Evolutionary conservation across 2,888 invertebrate genomes (phyloP).

Genomic region (Trichogramma evanescens): DNA sequence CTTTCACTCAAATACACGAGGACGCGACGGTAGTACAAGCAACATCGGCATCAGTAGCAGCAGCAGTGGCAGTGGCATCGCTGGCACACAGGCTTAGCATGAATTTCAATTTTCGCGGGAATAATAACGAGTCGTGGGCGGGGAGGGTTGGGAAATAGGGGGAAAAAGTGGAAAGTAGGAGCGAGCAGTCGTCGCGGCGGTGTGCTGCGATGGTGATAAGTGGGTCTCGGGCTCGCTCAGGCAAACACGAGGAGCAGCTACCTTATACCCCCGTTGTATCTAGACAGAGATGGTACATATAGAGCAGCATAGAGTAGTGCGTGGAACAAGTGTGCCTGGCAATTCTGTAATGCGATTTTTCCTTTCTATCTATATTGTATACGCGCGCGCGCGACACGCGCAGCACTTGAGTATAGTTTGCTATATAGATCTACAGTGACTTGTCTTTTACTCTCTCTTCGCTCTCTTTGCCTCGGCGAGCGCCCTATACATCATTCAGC

Average conservation of each 20-base stretch:
- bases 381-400: no score
- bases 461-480: background rate
- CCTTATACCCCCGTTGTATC: no score
- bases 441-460: background rate
- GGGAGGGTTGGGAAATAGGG: background rate
- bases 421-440: background rate
- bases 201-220: no score
- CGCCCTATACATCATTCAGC: background rate
- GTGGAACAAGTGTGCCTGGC: no score
- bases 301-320: no score
- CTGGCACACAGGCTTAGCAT: background rate
- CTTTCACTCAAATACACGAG: slow-evolving; percentile 3
- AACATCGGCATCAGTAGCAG: no score
- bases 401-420: background rate
- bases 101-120: slow-evolving; percentile 5
- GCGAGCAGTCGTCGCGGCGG: no score
- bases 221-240: no score
- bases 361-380: background rate
- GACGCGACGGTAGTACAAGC: background rate
- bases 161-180: background rate
- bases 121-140: background rate
- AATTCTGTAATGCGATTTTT: slow-evolving; percentile 1
- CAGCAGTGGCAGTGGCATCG: no score
- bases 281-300: no score
- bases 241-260: no score